Evolutionary conservation across 2,113 vertebrate genomes (phyloP).

Genomic region (Corythoichthys haematopterus): DNA sequence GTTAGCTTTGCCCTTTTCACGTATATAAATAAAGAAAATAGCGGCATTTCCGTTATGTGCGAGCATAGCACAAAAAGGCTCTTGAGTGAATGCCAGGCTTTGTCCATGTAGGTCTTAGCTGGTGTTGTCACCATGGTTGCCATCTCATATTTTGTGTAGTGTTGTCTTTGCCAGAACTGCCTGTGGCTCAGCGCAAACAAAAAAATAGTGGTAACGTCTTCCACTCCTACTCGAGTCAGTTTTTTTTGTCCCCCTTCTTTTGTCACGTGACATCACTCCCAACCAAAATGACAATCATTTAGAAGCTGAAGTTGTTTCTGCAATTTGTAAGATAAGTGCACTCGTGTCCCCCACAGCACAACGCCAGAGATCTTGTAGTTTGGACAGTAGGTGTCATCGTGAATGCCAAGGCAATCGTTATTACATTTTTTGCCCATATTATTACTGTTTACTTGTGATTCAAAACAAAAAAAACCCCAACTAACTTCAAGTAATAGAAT

Average conservation of each 20-base stretch:
- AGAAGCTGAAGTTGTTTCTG: background rate
- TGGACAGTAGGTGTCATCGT: background rate
- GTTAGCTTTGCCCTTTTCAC: background rate
- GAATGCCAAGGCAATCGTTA: background rate
- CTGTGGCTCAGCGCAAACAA: conserved; percentile 10
- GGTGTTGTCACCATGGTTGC: conserved; percentile 4
- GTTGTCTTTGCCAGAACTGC: conserved; percentile 1
- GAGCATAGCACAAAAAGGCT: conserved; percentile 1
- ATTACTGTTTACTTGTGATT: background rate
- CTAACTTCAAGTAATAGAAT: background rate
- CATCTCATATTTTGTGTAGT: conserved; percentile 3
- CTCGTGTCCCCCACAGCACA: background rate
- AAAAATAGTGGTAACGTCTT: background rate
- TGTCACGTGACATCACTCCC: background rate
- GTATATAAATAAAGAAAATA: conserved; percentile 2
- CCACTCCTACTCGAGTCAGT: background rate
- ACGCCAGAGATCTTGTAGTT: background rate
- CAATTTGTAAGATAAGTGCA: background rate
- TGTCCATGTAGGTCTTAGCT: background rate
- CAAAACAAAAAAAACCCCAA: background rate
- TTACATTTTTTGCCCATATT: no score
- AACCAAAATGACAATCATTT: background rate
- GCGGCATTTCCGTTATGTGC: background rate
- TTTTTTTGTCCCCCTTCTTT: background rate
- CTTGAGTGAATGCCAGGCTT: background rate